phyloP scores from a whole-genome alignment of 2,888 invertebrate genomes.

The Chymomyza caudatula region DNA sequence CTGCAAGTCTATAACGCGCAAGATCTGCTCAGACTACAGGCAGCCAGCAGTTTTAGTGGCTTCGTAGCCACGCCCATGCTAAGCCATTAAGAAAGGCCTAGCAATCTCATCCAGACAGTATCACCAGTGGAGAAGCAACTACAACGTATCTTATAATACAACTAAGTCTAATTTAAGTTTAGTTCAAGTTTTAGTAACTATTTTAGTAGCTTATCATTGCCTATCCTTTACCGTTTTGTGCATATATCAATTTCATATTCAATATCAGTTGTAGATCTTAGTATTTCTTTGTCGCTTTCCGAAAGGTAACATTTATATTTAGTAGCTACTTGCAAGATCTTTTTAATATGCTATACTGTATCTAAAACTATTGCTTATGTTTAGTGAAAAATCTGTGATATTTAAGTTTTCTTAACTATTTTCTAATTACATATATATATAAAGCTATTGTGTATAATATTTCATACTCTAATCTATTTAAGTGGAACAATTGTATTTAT shows the following conservation, averaged over 20 bases:
- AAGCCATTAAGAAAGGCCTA: constrained; percentile 4
- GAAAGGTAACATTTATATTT: background rate
- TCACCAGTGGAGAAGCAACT: constrained; percentile 27
- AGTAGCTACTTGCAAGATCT: constrained; percentile 22
- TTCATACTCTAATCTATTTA: constrained; percentile 34
- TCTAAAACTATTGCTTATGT: constrained; percentile 14
- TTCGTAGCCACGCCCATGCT: constrained; percentile 6
- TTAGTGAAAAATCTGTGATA: constrained; percentile 73
- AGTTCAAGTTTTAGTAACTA: background rate
- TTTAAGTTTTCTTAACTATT: constrained; percentile 73
- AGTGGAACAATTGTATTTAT: constrained; percentile 55
- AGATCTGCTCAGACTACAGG: constrained; percentile 65
- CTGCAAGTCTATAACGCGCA: constrained; percentile 65
- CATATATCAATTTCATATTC: constrained; percentile 55
- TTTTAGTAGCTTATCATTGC: background rate
- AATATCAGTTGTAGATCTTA: constrained; percentile 26
- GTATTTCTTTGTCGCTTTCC: background rate
- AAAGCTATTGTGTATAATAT: constrained; percentile 14
- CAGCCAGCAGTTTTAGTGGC: constrained; percentile 28
- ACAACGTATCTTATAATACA: background rate
- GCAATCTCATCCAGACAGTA: constrained; percentile 62
- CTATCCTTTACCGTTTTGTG: constrained; percentile 13
- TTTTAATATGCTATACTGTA: background rate
- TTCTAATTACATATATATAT: constrained; percentile 24
- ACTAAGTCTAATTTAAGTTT: background rate